Conservation (phyloP, 2,797 vertebrate genomes). For the Synanceia verrucosa region DNA sequence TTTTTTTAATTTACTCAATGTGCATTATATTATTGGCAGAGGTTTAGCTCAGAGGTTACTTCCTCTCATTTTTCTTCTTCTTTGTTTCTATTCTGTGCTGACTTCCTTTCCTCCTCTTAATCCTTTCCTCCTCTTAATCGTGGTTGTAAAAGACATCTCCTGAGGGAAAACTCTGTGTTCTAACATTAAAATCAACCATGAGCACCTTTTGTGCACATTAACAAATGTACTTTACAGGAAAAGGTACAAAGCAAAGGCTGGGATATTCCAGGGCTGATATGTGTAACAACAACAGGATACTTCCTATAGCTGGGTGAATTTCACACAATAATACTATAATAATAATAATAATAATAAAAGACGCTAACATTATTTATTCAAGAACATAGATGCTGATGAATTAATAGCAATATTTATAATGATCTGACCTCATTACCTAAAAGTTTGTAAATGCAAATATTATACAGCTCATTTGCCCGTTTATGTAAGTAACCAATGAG, state of each 20-base stretch:
- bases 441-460: neutral
- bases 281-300: neutral
- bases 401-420: neutral
- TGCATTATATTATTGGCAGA: too few species aligned
- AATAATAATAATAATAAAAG: neutral
- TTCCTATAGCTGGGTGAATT: neutral
- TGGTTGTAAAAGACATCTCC: slow-evolving; percentile 8
- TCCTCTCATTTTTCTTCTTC: too few species aligned
- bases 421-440: neutral
- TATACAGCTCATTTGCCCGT: neutral
- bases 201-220: neutral
- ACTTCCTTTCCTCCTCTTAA: neutral
- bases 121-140: neutral
- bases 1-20: too few species aligned
- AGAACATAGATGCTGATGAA: neutral
- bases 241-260: neutral
- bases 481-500: neutral
- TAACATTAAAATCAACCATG: slow-evolving; percentile 7
- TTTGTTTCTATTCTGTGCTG: too few species aligned
- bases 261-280: neutral
- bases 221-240: neutral
- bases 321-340: too few species aligned
- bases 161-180: slow-evolving; percentile 5
- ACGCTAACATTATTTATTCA: neutral
- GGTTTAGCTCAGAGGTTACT: too few species aligned